phyloP scores from a whole-genome alignment of 2,888 invertebrate species.

The Muschampia plurimacula region DNA sequence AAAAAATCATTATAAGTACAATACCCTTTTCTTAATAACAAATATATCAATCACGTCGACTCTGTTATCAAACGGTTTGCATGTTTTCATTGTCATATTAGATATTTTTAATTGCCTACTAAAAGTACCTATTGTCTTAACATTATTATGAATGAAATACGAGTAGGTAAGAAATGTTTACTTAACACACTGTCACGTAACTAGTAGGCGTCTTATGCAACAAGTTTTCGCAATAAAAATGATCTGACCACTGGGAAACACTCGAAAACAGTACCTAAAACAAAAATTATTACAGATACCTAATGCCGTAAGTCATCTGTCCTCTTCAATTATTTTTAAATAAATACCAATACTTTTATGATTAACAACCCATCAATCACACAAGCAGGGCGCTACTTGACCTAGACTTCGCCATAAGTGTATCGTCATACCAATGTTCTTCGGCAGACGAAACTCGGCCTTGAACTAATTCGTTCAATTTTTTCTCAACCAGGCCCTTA shows the following conservation, averaged over 20 bases:
- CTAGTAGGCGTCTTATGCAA: not conserved
- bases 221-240: not conserved
- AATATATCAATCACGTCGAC: conserved; percentile 24
- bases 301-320: not conserved
- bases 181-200: not conserved
- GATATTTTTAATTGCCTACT: conserved; percentile 21
- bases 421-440: conserved; percentile 29
- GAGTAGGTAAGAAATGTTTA: not conserved
- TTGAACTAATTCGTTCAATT: conserved; percentile 62
- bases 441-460: conserved; percentile 48
- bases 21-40: conserved; percentile 9
- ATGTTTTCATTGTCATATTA: conserved; percentile 23
- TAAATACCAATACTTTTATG: not conserved
- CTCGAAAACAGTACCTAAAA: not conserved
- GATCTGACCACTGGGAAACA: too few relatives aligned
- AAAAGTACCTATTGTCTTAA: conserved; percentile 10
- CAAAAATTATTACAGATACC: not conserved
- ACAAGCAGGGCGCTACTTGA: conserved; percentile 18
- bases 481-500: conserved; percentile 60
- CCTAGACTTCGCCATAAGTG: conserved; percentile 24
- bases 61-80: conserved; percentile 14
- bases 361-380: conserved; percentile 20
- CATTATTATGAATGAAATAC: not conserved
- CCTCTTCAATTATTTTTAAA: conserved; percentile 13
- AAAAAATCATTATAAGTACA: conserved; percentile 12